phyloP scores from a whole-genome alignment of 2,113 vertebrate species.

The Rhinolophus ferrumequinum region DNA sequence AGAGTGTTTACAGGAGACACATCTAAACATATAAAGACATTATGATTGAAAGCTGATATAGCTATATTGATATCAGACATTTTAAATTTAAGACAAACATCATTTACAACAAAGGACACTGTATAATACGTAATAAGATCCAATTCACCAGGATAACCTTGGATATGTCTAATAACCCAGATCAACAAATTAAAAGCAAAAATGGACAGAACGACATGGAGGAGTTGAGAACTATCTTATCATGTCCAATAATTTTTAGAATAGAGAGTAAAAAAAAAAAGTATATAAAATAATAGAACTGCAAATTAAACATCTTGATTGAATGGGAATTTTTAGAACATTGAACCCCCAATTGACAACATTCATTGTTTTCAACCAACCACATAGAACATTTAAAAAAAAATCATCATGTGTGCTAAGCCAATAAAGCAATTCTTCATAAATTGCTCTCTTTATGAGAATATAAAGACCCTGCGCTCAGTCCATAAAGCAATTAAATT shows the following conservation, averaged over 20 bases:
- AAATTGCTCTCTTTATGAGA: no score
- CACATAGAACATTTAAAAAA: not conserved
- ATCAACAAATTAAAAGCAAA: not conserved
- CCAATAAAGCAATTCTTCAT: no score
- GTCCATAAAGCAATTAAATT: no score
- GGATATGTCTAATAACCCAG: not conserved
- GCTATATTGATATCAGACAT: not conserved
- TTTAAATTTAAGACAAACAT: not conserved
- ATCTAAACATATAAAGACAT: not conserved
- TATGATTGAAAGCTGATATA: not conserved
- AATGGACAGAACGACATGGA: not conserved
- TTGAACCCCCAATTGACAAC: not conserved
- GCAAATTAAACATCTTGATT: not conserved
- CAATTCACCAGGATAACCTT: not conserved
- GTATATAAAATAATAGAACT: not conserved
- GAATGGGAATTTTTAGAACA: not conserved
- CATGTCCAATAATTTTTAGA: not conserved
- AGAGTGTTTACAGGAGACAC: not conserved
- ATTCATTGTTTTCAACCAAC: not conserved
- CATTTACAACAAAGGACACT: not conserved
- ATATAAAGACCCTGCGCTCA: no score
- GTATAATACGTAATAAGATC: not conserved
- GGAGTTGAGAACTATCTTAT: not conserved
- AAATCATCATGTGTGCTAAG: no score
- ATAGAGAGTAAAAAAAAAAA: not conserved